A percentile compares a stretch with the other conserved stretches of the same genome.
These are phyloP conservation scores for Myzus persicae DNA, from an alignment of 1,140 invertebrate species.

Conservation along the genomic window DNA sequence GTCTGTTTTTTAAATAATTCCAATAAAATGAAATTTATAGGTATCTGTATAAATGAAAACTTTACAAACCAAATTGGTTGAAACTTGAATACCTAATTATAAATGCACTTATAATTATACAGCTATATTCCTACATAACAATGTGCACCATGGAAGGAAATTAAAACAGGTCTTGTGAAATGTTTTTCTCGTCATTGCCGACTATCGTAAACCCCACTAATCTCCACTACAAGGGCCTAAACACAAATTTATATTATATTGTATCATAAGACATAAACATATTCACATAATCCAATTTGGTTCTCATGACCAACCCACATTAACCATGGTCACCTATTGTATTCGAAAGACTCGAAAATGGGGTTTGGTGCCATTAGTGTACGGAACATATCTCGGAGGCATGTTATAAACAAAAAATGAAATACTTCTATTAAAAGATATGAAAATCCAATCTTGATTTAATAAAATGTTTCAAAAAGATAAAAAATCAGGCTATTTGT, in stretches of 20 bases:
- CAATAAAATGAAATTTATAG: neutral
- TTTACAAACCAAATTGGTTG: neutral
- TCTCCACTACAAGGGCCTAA: neutral
- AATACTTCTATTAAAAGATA: neutral
- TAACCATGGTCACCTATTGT: neutral
- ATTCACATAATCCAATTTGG: neutral
- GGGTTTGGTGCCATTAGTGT: neutral
- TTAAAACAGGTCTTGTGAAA: conserved; percentile 1
- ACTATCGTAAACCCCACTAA: neutral
- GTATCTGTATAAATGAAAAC: neutral
- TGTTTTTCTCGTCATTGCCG: neutral
- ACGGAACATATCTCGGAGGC: neutral
- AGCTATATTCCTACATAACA: neutral
- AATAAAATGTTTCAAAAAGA: too few relatives aligned
- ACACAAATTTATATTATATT: neutral
- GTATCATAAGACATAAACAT: neutral
- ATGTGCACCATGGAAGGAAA: neutral
- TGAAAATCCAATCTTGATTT: neutral
- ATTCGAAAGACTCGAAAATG: neutral
- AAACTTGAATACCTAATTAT: neutral
- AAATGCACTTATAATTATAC: neutral
- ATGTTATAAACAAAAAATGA: neutral
- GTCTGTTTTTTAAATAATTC: neutral
- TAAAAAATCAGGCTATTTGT: too few relatives aligned
- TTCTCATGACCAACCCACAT: neutral